Percentiles rank a stretch among this genome's conserved stretches.
Evolutionary conservation across 2,797 vertebrate species (phyloP).

Genomic region (Orientallactaga sibirica): DNA sequence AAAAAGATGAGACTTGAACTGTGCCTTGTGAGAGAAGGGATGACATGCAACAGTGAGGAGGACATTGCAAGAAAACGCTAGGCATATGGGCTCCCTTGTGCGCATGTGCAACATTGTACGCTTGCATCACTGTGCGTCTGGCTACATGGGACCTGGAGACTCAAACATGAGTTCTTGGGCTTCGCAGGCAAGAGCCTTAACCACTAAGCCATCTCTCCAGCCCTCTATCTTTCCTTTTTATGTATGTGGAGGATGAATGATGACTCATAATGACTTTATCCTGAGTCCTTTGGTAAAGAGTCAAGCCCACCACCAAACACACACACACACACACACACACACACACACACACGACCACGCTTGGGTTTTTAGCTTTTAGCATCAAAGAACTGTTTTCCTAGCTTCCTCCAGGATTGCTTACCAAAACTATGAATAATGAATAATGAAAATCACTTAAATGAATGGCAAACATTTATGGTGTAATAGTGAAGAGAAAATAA

Average conservation of each 20-base stretch:
- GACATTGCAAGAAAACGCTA: too few relatives aligned
- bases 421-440: constrained; percentile 40
- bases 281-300: background rate
- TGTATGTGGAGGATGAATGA: background rate
- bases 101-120: too few relatives aligned
- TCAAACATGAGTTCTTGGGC: too few relatives aligned
- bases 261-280: background rate
- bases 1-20: background rate
- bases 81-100: too few relatives aligned
- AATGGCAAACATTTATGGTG: background rate
- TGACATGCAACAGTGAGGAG: background rate
- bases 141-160: too few relatives aligned
- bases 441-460: background rate
- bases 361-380: background rate
- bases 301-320: background rate
- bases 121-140: too few relatives aligned
- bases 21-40: background rate
- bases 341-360: background rate
- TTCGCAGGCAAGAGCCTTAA: too few relatives aligned
- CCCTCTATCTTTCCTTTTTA: background rate
- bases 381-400: constrained; percentile 29
- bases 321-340: background rate
- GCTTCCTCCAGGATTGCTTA: background rate
- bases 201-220: too few relatives aligned
- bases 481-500: background rate